Percentiles rank a stretch among this genome's conserved stretches.
Conservation (phyloP, 1,140 invertebrate species). For the Telenomus remus region DNA sequence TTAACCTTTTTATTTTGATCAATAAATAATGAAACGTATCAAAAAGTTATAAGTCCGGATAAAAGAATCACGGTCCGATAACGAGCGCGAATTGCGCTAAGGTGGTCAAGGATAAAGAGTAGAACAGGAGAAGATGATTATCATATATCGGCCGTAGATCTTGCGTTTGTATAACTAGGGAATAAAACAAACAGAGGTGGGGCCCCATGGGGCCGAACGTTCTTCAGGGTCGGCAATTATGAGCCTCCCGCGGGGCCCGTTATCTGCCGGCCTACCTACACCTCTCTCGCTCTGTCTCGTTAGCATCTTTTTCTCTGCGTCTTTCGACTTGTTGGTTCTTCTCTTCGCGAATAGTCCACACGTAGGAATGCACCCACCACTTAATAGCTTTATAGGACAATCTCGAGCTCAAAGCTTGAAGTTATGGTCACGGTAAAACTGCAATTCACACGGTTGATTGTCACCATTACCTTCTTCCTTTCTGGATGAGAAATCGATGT, state of each 20-base stretch:
- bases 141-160: constrained; percentile 76
- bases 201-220: constrained; percentile 73
- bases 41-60: not conserved
- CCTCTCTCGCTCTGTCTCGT: constrained; percentile 43
- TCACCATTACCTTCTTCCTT: constrained; percentile 12
- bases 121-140: constrained; percentile 66
- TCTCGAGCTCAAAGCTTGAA: constrained; percentile 4
- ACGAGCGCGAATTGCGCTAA: constrained; percentile 42
- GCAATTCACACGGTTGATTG: constrained; percentile 1
- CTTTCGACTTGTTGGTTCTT: constrained; percentile 10
- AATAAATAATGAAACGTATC: not conserved
- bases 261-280: constrained; percentile 48
- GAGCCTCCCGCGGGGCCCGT: constrained; percentile 71
- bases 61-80: constrained; percentile 3
- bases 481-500: not conserved
- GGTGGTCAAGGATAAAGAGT: constrained; percentile 49
- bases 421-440: constrained; percentile 32
- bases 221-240: constrained; percentile 76
- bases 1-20: too few relatives aligned
- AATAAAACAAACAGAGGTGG: constrained; percentile 75
- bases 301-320: constrained; percentile 31
- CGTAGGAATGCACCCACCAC: constrained; percentile 48
- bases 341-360: too few relatives aligned
- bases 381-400: constrained; percentile 40
- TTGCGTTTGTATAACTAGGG: constrained; percentile 74